Evolutionary conservation across 1,140 invertebrate species (phyloP), one percentile per base, ranked within the genome.

Genomic region (Sycophila sp.): DNA sequence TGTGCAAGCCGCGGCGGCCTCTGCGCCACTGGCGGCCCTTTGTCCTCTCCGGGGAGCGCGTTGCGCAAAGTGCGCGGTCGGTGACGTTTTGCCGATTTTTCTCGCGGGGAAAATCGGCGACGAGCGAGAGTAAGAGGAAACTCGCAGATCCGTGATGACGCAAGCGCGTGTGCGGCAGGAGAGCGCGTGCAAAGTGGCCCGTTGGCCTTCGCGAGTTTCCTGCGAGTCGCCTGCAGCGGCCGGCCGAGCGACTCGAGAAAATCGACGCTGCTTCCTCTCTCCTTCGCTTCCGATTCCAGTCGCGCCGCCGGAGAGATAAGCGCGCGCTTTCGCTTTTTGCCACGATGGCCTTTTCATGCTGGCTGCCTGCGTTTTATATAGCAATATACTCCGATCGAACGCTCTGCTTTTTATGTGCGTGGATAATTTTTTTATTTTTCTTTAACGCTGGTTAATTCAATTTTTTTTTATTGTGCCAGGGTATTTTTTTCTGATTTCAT

Each of bases 161-260:
- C 55, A 68, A 68, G 15, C 30, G 26, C 22, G n/a, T 19, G n/a
- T 5, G 49, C 49, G 11, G 2, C 4, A 30, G 8, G 7, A 28
- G 24, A n/a, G 51, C 2, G 15, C 15, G 51, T n/a, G 28, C n/a
- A 17, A 15, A 17, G 6, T 2, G 47, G 51, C 34, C 24, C 17
- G 55, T 58, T 38, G 64, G 64, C 64, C 64, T 67, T 67, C 64
- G 51, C 53, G 55, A 66, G 74, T 72, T 73, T 75, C 74, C 74
- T 73, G 58, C 49, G 62, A 59, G 59, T 49, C 30, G 45, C 34
- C 49, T n/a, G 55, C 30, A 8, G 40, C 26, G 28, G 4, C 2
- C 11, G 34, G 70, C n/a, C n/a, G n/a, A n/a, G 67, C 71, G 65
- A 63, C 70, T 66, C 59, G 64, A 73, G 65, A 73, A 69, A 75